These are phyloP conservation scores for Eolophus roseicapilla DNA, from an alignment of 2,113 vertebrate genomes.

Conservation along the genomic window DNA sequence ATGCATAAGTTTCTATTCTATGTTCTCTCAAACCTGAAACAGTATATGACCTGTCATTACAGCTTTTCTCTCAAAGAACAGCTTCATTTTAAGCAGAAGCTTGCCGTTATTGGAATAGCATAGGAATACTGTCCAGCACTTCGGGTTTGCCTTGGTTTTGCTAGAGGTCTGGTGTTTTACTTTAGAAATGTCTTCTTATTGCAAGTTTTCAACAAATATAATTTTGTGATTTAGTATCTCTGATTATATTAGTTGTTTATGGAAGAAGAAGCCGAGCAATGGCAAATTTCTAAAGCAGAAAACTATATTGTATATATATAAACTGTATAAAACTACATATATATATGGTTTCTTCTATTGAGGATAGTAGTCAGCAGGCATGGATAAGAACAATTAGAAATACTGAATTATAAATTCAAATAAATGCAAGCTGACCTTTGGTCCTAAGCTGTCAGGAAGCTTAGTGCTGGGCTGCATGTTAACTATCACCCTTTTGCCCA, in stretches of 20 bases:
- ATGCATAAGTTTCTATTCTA: accelerated
- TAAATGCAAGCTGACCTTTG: background rate
- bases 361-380: background rate
- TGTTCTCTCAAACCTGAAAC: background rate
- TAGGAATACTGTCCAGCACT: background rate
- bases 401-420: background rate
- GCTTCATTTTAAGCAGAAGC: background rate
- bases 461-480: background rate
- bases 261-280: background rate
- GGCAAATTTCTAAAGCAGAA: background rate
- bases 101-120: background rate
- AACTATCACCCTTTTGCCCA: background rate
- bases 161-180: background rate
- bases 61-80: background rate
- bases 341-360: background rate
- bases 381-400: background rate
- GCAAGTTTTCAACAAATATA: background rate
- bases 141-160: background rate
- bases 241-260: background rate
- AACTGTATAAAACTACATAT: background rate
- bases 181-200: background rate
- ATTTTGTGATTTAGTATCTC: background rate
- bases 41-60: background rate
- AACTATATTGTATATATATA: background rate
- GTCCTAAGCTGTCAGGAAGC: background rate